Evolutionary conservation across 2,797 vertebrate genomes (phyloP), one percentile per base, ranked within the genome.

Genomic region (Antennarius maculatus): DNA sequence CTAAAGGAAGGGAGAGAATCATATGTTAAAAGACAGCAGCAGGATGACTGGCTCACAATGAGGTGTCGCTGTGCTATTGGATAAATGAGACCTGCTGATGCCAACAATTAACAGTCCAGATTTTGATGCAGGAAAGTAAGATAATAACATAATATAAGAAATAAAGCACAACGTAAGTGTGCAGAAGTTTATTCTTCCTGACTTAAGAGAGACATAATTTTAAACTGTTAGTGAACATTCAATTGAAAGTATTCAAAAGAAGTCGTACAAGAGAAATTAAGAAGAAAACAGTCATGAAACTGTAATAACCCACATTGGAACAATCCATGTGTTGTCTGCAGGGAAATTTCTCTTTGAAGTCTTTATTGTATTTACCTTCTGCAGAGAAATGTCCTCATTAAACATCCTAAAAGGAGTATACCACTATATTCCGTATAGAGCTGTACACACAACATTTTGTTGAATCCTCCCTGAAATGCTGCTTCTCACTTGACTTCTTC

Each of bases 311-410:
- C 6, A 11, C 16, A 37, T 14, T 23, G 45, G 53, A 17, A 45
- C 2, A 37, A 49, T 23, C 53, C 48, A 43, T 70, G 15, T 37
- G 39, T 31, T 55, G 13, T 23, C 63, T 34, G 34, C 8, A 64
- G 1, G 3, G 18, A 12, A 27, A 43, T 18, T 50, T 54, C 5
- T 37, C 34, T 14, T 8, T 48, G 4, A 39, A 9, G 37, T 39
- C 7, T 50, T 56, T 27, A 41, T 34, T 42, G 7, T 1, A 49
- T 61, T 69, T n/a, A 46, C n/a, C 14, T 7, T 0, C 10, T 37
- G 31, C 10, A 37, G 58, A 58, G 14, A 14, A 18, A 64, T 13
- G 15, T 10, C 52, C 6, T 17, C 18, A 37, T 0, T 46, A 34
- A 49, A 47, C 23, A 53, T 61, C 10, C 34, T 58, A 45, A 39